Conservation (phyloP, 2,888 invertebrate genomes). For the Lasioglossum pauxillum region DNA sequence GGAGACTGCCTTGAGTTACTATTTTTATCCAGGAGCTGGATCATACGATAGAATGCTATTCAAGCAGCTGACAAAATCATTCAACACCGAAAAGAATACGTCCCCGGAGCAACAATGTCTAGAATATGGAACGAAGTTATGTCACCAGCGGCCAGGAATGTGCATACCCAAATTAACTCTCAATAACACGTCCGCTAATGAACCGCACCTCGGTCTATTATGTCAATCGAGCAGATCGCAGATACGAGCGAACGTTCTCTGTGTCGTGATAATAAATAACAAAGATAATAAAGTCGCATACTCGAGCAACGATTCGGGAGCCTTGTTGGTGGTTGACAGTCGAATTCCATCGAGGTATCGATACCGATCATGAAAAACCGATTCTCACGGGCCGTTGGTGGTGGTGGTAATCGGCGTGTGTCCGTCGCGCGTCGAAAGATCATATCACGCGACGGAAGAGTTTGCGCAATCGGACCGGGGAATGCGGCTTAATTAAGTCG, state of each 20-base stretch:
- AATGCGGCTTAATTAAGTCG: constrained; percentile 60
- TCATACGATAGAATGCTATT: no score
- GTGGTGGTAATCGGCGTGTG: constrained; percentile 16
- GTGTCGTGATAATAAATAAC: constrained; percentile 35
- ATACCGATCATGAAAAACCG: constrained; percentile 41
- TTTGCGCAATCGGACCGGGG: constrained; percentile 46
- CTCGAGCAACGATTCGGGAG: not conserved
- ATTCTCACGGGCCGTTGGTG: constrained; percentile 35
- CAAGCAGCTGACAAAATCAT: not conserved
- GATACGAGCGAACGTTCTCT: not conserved
- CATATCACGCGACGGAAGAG: constrained; percentile 18
- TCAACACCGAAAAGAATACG: not conserved
- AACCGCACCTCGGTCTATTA: constrained; percentile 30
- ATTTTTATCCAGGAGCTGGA: not conserved
- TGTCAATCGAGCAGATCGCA: constrained; percentile 21
- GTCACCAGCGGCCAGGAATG: constrained; percentile 4
- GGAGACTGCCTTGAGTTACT: not conserved
- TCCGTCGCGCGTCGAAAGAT: constrained; percentile 21
- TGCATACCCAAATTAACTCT: constrained; percentile 35
- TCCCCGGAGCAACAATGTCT: not conserved
- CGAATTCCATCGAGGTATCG: constrained; percentile 29
- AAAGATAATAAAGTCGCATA: constrained; percentile 32
- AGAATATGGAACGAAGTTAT: not conserved
- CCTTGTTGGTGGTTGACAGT: constrained; percentile 15
- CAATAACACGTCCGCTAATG: constrained; percentile 7